phyloP scores from a whole-genome alignment of 2,888 invertebrate genomes.

The Therioaphis trifolii region DNA sequence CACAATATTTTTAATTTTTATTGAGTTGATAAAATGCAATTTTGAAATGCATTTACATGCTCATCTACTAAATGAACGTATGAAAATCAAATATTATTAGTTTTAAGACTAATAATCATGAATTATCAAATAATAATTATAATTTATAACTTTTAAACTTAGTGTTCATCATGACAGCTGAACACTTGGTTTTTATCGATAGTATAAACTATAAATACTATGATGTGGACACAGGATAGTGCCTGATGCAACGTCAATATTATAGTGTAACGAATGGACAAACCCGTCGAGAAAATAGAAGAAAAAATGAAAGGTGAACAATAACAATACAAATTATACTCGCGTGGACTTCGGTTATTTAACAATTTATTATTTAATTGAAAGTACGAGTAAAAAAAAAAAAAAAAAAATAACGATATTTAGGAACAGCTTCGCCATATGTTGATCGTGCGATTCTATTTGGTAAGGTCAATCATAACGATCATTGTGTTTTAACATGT shows the following conservation, averaged over 20 bases:
- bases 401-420: conserved; percentile 8
- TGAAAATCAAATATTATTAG: no score
- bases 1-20: no score
- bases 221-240: not conserved
- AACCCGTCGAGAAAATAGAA: conserved; percentile 26
- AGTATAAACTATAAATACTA: not conserved
- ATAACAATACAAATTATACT: conserved; percentile 38
- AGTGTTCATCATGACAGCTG: not conserved
- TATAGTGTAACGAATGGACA: conserved; percentile 55
- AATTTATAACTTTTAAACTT: not conserved
- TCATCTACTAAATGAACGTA: no score
- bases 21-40: no score
- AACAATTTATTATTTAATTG: conserved; percentile 56
- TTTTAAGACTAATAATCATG: no score
- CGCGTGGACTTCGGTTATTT: conserved; percentile 17
- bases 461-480: conserved; percentile 37
- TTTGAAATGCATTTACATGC: no score
- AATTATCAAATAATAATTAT: not conserved
- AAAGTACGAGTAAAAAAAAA: conserved; percentile 53
- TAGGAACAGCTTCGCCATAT: conserved; percentile 36
- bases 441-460: conserved; percentile 29
- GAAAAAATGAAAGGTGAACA: conserved; percentile 54
- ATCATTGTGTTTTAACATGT: conserved; percentile 51
- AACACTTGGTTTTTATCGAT: conserved; percentile 25
- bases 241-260: conserved; percentile 36